A percentile compares a stretch with the other conserved stretches of the same genome.
These are phyloP conservation scores for Trinorchestia longiramus DNA, from an alignment of 1,140 invertebrate species.

Conservation along the genomic window DNA sequence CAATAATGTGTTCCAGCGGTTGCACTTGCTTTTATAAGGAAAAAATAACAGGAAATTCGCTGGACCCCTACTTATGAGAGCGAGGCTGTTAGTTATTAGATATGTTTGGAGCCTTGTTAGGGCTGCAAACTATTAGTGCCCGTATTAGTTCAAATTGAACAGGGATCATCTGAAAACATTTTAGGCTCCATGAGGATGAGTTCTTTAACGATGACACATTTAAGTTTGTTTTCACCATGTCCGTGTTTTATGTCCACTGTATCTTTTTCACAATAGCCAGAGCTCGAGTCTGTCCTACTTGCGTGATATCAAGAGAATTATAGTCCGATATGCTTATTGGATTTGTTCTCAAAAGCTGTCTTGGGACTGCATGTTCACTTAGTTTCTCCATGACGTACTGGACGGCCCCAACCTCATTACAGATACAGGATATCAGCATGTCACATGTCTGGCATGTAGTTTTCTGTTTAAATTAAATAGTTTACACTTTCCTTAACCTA, in stretches of 20 bases:
- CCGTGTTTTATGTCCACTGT: not conserved
- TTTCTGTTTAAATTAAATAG: not conserved
- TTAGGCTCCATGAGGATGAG: not conserved
- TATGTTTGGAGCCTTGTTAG: too few species aligned
- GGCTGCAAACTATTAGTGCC: too few species aligned
- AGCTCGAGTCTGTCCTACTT: not conserved
- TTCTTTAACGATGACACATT: not conserved
- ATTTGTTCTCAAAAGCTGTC: not conserved
- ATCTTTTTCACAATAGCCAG: not conserved
- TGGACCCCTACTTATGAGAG: too few species aligned
- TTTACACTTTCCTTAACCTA: not conserved
- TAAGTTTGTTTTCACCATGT: too few species aligned
- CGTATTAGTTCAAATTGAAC: too few species aligned
- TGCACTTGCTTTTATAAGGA: too few species aligned
- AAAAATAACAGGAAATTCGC: too few species aligned
- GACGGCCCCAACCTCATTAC: not conserved
- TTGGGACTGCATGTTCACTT: not conserved
- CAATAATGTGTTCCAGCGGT: not conserved
- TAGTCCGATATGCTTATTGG: not conserved
- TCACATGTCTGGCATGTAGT: not conserved
- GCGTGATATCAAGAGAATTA: not conserved
- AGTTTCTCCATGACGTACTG: not conserved
- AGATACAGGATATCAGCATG: not conserved
- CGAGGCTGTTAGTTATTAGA: too few species aligned
- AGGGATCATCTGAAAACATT: not conserved